These are phyloP conservation scores for Zaprionus nigranus DNA, from an alignment of 1,140 invertebrate genomes.

Conservation along the genomic window DNA sequence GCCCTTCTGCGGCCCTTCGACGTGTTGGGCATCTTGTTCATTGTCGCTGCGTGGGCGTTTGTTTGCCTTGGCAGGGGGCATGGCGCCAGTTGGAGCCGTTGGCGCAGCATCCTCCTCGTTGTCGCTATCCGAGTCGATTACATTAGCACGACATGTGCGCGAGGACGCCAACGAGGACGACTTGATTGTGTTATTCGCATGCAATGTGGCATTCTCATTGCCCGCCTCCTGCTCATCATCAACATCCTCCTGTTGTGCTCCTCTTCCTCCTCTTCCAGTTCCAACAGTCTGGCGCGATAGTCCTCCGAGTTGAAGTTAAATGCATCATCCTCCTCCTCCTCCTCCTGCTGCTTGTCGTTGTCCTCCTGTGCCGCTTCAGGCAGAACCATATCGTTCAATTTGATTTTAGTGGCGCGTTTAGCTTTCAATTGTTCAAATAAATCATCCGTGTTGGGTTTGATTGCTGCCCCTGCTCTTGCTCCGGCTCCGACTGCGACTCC, in stretches of 20 bases:
- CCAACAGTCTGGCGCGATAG: conserved; percentile 73
- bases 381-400: conserved; percentile 66
- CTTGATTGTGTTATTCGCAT: conserved; percentile 68
- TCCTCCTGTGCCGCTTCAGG: conserved; percentile 17
- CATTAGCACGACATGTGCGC: conserved; percentile 81
- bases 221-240: conserved; percentile 36
- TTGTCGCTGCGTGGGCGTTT: conserved; percentile 76
- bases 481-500: conserved; percentile 26
- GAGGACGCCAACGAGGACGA: conserved; percentile 38
- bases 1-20: conserved; percentile 13
- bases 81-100: conserved; percentile 49
- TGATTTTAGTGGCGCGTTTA: conserved; percentile 74
- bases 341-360: conserved; percentile 13
- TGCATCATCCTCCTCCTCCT: conserved; percentile 59
- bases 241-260: conserved; percentile 38
- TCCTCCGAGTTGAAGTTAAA: conserved; percentile 82
- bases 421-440: conserved; percentile 83
- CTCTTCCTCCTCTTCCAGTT: conserved; percentile 66
- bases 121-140: conserved; percentile 84
- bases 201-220: conserved; percentile 63
- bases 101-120: conserved; percentile 42
- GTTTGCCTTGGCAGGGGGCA: conserved; percentile 67
- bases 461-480: not conserved
- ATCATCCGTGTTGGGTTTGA: conserved; percentile 63
- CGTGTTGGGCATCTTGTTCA: conserved; percentile 50